Conservation (phyloP, 2,113 vertebrate species). For the Meriones unguiculatus region DNA sequence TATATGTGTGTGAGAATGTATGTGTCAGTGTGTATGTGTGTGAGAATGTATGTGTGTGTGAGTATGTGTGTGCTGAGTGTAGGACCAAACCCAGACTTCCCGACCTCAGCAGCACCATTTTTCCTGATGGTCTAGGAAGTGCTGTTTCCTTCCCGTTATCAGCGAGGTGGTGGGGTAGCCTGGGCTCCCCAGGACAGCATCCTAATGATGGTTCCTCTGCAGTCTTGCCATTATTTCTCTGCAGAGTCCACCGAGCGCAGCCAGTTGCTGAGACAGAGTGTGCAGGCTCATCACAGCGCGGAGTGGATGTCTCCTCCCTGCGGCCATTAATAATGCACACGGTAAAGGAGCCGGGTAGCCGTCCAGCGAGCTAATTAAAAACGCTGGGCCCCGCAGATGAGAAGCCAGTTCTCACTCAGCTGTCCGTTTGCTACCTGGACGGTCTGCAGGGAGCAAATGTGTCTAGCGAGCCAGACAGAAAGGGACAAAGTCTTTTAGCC, state of each 20-base stretch:
- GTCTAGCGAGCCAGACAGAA: slow-evolving; percentile 51
- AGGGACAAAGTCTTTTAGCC: slow-evolving; percentile 60
- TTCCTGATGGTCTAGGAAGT: neutral
- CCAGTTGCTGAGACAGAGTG: slow-evolving; percentile 70
- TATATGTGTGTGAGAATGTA: neutral
- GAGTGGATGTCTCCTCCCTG: slow-evolving; percentile 29
- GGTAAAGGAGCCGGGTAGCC: slow-evolving; percentile 72
- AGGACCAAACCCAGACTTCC: slow-evolving; percentile 40
- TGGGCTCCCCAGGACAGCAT: slow-evolving; percentile 12
- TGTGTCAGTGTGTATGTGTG: too few relatives aligned
- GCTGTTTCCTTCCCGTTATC: neutral
- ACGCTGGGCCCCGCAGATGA: slow-evolving; percentile 71
- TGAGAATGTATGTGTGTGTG: neutral
- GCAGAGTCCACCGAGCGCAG: slow-evolving; percentile 54
- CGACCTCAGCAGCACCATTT: neutral
- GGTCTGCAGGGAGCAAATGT: slow-evolving; percentile 70
- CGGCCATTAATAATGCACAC: slow-evolving; percentile 75
- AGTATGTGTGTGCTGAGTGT: neutral
- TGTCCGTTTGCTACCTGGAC: slow-evolving; percentile 73
- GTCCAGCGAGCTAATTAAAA: slow-evolving; percentile 80
- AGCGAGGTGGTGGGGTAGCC: slow-evolving; percentile 28
- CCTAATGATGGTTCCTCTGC: slow-evolving; percentile 23
- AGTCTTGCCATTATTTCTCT: slow-evolving; percentile 62
- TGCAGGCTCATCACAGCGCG: slow-evolving; percentile 62
- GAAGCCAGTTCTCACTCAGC: slow-evolving; percentile 68